Base-by-base conservation (phyloP, 1,140 invertebrate genomes). In the Drosophila tristis region DNA sequence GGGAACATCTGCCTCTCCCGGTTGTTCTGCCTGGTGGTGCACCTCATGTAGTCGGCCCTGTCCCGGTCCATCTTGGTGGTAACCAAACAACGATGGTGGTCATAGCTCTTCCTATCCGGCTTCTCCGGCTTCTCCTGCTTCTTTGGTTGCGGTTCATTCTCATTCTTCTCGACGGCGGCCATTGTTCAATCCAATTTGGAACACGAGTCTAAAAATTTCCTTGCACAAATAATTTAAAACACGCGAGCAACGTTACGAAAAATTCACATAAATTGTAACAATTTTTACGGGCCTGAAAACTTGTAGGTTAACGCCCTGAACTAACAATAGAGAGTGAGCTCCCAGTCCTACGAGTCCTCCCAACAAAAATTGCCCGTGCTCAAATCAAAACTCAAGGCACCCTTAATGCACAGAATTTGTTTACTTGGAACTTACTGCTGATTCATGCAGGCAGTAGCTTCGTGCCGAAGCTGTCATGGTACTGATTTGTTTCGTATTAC, bases 261-360 rank as follows among this genome's bases (percentile, higher is more conserved):
- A 65, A 62, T 63, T 74, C 61, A 80, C 84, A 77, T 48, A 58
- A 51, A 67, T 60, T 45, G 42, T 42, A 48, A 50, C 26, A 86
- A 87, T 75, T 86, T 86, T 26, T 57, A 68, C 16, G 26, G 45
- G 59, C 65, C 50, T 53, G 45, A 65, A 63, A 39, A 39, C 35
- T 74, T 78, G 62, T 58, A 71, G 75, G 62, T 74, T 65, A 78
- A 60, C 78, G 56, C 73, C 74, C 66, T 65, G 65, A 86, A 81
- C 62, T 73, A 65, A 76, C 74, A 86, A 86, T 76, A 82, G 78
- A 87, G 74, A 82, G 68, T 86, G 78, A 59, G 7, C 6, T 13
- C 5, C 50, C 42, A 16, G 16, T 8, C 6, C 16, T 9, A 1
- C 5, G 7, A 15, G 8, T 15, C 7, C 0, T 4, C 7, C 2